Percentiles rank a stretch among this genome's conserved stretches.
phyloP scores from a whole-genome alignment of 2,113 vertebrate species.

The Turdus rufiventris region DNA sequence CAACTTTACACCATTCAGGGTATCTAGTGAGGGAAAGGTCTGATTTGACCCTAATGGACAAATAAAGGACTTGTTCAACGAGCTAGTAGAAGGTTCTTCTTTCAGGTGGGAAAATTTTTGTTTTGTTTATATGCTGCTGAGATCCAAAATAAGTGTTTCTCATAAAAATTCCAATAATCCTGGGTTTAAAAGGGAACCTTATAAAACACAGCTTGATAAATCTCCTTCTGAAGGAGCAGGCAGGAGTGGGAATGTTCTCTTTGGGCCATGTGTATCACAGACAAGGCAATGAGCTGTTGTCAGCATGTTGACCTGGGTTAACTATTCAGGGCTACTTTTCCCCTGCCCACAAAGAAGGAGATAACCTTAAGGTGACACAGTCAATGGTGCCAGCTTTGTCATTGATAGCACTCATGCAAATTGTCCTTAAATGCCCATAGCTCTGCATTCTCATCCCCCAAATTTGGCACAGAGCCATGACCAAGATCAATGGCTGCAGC shows the following conservation, averaged over 20 bases:
- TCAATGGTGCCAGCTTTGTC: neutral
- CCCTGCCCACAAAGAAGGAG: neutral
- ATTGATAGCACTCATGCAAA: neutral
- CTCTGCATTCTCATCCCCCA: neutral
- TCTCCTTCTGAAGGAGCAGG: neutral
- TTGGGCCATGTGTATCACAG: accelerated
- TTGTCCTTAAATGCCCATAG: neutral
- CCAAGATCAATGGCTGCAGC: neutral
- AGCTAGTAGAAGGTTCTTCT: neutral
- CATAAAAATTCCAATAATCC: neutral
- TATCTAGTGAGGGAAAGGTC: neutral
- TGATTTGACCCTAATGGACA: neutral
- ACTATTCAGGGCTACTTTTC: neutral
- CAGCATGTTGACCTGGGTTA: neutral
- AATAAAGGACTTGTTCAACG: neutral
- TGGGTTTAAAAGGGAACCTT: neutral
- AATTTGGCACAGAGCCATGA: accelerated
- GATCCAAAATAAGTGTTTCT: neutral
- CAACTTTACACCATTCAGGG: neutral
- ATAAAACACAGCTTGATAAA: neutral
- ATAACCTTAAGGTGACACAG: neutral
- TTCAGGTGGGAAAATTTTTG: neutral
- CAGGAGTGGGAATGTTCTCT: neutral
- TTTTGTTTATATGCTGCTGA: neutral
- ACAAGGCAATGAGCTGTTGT: neutral